Conservation (phyloP, 2,113 vertebrate genomes). For the Poeciliopsis retropinna region DNA sequence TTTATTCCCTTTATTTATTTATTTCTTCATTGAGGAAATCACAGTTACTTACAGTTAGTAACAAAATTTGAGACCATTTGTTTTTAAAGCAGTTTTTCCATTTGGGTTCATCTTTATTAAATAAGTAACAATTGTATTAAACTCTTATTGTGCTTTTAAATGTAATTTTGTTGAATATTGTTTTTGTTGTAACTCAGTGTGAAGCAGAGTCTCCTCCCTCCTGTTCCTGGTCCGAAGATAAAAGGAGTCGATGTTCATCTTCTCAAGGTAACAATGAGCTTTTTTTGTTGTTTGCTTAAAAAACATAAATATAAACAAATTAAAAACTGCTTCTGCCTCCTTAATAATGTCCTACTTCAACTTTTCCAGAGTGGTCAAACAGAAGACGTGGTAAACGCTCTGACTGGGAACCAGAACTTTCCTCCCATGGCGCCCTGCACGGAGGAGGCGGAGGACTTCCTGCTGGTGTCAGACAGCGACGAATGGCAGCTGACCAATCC, state of each 20-base stretch:
- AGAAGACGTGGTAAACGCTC: constrained; percentile 83
- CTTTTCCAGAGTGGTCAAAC: constrained; percentile 80
- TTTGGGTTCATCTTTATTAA: not conserved
- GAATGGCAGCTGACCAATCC: constrained; percentile 67
- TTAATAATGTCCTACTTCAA: constrained; percentile 4
- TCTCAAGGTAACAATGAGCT: constrained; percentile 81
- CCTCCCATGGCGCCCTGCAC: constrained; percentile 78
- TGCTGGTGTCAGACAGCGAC: constrained; percentile 85
- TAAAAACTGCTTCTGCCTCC: not conserved
- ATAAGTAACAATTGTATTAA: not conserved
- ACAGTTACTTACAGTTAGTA: not conserved
- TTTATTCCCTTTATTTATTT: no score
- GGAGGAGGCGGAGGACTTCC: constrained; percentile 84
- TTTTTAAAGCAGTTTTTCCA: not conserved
- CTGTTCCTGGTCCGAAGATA: constrained; percentile 93
- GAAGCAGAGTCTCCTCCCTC: constrained; percentile 86
- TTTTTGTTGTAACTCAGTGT: constrained; percentile 74
- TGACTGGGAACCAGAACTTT: constrained; percentile 84
- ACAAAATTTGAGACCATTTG: not conserved
- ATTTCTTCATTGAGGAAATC: not conserved
- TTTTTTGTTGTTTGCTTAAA: not conserved
- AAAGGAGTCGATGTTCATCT: constrained; percentile 87
- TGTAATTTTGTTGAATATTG: not conserved
- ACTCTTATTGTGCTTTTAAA: not conserved
- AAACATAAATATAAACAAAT: not conserved